Base-by-base conservation (phyloP, 2,797 vertebrate genomes). In the Hydrophis major region DNA sequence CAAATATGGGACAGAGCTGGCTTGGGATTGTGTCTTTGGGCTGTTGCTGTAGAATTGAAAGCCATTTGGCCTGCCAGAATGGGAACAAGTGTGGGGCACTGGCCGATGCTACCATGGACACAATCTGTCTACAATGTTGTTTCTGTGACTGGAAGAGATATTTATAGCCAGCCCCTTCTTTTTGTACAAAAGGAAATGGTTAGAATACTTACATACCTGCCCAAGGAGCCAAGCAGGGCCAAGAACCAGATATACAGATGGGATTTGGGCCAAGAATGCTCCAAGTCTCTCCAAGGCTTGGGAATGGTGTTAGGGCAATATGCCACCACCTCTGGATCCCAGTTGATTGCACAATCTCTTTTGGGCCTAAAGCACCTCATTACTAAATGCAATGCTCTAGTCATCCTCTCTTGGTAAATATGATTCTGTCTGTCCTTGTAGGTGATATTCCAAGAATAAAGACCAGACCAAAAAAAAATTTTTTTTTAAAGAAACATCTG, bases 121-220 rank as follows among this genome's bases (percentile, higher is more conserved):
- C 96, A 96, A 97, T 96, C 96, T 89, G 96, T 97, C 97, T 97
- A 96, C 96, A 96, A 97, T 96, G 96, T 93, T 94, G 53, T 95
- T 69, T 86, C 96, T 93, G 7, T 93, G 95, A 95, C 96, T 89
- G 94, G 92, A 94, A 95, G 90, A 91, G 94, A 63, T 96, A 96
- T 97, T 97, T 96, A 96, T 97, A 96, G 95, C 96, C 92, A 92
- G 92, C 37, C 61, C 55, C 56, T 94, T 93, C 94, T 94, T 94
- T 95, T 95, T 96, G 95, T 94, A 95, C 93, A 87, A 90, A 94
- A 96, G 95, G 97, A 96, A 96, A 96, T 96, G 95, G 96, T 95
- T 96, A 94, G 94, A 94, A 96, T 97, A 96, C 95, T 95, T 96
- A 96, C 95, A 96, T 97, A 97, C 97, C 97, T 97, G 97, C 96